These are phyloP conservation scores for Columba janthina DNA, from an alignment of 2,113 vertebrate species.

Conservation along the genomic window DNA sequence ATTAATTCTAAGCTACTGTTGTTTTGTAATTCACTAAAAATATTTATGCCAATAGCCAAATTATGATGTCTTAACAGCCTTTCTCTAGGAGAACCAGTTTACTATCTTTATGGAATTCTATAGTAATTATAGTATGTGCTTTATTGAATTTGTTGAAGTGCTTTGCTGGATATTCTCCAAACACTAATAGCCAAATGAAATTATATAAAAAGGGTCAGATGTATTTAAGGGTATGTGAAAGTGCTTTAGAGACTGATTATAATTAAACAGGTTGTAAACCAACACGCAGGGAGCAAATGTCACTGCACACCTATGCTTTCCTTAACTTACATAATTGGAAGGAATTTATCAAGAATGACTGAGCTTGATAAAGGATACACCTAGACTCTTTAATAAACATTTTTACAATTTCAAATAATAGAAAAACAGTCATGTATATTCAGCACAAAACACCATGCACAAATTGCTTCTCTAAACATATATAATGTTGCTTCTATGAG, in stretches of 20 bases:
- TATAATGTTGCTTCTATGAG: background rate
- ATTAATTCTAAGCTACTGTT: background rate
- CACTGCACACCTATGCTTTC: background rate
- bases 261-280: slow-evolving; percentile 75
- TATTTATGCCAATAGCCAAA: slow-evolving; percentile 30
- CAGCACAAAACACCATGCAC: rapidly evolving
- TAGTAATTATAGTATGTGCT: slow-evolving; percentile 78
- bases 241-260: slow-evolving; percentile 67
- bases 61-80: slow-evolving; percentile 40
- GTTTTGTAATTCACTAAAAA: slow-evolving; percentile 44
- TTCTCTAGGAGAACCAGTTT: slow-evolving; percentile 54
- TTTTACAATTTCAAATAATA: background rate
- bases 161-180: slow-evolving; percentile 85
- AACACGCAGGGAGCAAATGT: slow-evolving; percentile 31
- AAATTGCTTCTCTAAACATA: background rate
- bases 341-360: background rate
- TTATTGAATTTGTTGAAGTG: slow-evolving; percentile 84
- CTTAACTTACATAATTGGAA: background rate
- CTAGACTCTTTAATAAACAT: background rate
- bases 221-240: slow-evolving; percentile 73
- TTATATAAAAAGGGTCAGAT: slow-evolving; percentile 79
- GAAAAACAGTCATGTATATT: background rate
- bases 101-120: slow-evolving; percentile 62
- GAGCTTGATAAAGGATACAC: background rate
- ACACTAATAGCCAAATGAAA: slow-evolving; percentile 82